phyloP scores from a whole-genome alignment of 92 coral and sea anemone species.

The Paramuricea clavata region DNA sequence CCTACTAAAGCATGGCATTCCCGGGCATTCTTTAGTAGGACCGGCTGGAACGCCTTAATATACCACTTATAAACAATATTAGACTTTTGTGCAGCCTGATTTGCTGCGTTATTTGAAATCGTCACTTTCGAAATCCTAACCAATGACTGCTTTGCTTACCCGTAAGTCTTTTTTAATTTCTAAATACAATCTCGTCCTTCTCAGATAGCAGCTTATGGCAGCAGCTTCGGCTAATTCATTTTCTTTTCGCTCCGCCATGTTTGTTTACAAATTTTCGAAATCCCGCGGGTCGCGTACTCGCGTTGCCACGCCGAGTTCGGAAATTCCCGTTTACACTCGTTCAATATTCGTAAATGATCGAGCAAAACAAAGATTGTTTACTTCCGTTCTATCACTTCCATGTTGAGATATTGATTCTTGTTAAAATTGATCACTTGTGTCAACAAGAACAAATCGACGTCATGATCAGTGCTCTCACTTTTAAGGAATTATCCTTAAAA shows the following conservation, averaged over 20 bases:
- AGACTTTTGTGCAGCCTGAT: no score
- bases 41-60: no score
- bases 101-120: no score
- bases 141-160: no score
- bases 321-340: not conserved
- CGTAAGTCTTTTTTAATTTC: constrained; percentile 45
- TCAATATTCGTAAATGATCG: not conserved
- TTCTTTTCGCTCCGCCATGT: constrained; percentile 21
- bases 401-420: not conserved
- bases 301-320: not conserved
- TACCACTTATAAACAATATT: no score
- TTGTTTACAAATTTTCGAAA: constrained; percentile 27
- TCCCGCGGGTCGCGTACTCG: constrained; percentile 44
- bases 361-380: not conserved
- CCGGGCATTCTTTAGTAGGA: no score
- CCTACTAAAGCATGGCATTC: no score
- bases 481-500: no score
- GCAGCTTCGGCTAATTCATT: not conserved
- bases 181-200: constrained; percentile 20
- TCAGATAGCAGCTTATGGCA: constrained; percentile 9
- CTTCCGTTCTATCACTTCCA: constrained; percentile 3
- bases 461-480: no score
- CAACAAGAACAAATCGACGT: not conserved
- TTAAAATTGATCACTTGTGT: constrained; percentile 8
- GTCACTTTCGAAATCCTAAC: no score